Evolutionary conservation across 2,888 invertebrate species (phyloP), one percentile per base, ranked within the genome.

Genomic region (Andrena fulva): DNA sequence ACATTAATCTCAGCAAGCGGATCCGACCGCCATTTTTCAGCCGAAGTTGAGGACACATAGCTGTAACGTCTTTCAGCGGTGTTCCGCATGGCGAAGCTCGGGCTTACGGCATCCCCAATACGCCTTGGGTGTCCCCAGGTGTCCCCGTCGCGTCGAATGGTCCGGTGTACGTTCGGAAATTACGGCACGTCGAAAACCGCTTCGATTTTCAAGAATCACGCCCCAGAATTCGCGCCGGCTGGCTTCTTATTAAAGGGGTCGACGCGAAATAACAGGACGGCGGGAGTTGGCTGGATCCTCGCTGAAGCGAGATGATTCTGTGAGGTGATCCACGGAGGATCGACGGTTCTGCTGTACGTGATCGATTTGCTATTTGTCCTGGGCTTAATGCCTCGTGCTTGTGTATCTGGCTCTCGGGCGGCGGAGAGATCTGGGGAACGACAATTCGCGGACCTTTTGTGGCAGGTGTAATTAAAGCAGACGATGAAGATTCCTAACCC

Each of bases 341-440:
- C 72, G 52, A 24, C 16, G 27, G 7, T 27, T 66, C 31, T 4
- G 8, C 48, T 8, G 48, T 12, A 59, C 73, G 73, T 48, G 59
- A 59, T 74, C 74, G 50, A 50, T 67, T 63, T 24, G 1, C 33
- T 48, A 70, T 70, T 70, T 60, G 70, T 70, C 60, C 60, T 48
- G 56, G 16, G 6, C n/a, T 20, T 12, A 48, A 27, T 48, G 42
- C 33, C 42, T 12, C 12, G 12, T 12, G 12, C 42, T 12, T 5
- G 12, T 20, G 42, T 2, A 20, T 12, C 16, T 7, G 33, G 33
- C 16, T 3, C 54, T 8, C 3, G 27, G 2, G 24, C 2, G 24
- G 27, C 20, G 3, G 20, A n/a, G n/a, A 10, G 27, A n/a, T 59
- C 10, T 5, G 31, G 0, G 5, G 42, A 12, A 29, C n/a, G 35